Evolutionary conservation across 1,140 invertebrate species (phyloP).

Genomic region (Drosophila grimshawi): DNA sequence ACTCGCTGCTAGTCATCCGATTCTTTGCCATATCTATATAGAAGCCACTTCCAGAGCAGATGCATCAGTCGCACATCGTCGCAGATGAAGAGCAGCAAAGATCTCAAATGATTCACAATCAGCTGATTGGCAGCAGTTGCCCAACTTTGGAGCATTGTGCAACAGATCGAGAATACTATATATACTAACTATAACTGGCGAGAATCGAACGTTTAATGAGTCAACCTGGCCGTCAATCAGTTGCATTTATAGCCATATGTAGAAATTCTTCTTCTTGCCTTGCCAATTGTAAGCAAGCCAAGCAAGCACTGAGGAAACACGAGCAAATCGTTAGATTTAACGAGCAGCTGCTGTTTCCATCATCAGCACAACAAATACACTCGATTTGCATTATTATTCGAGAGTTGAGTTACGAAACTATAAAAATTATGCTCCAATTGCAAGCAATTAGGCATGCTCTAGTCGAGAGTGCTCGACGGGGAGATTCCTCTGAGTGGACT

Average conservation of each 20-base stretch:
- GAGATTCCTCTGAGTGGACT: no score
- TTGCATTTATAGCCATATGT: constrained; percentile 21
- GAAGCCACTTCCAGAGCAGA: constrained; percentile 39
- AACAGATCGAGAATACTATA: not conserved
- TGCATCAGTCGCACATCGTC: constrained; percentile 42
- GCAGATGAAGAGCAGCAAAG: constrained; percentile 30
- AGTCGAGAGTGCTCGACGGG: no score
- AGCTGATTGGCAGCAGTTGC: constrained; percentile 39
- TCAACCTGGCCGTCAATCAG: not conserved
- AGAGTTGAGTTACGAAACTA: no score
- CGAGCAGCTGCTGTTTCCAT: constrained; percentile 41
- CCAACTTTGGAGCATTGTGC: constrained; percentile 7
- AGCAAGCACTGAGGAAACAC: not conserved
- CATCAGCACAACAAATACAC: not conserved
- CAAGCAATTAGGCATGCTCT: no score
- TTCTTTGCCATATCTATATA: constrained; percentile 14
- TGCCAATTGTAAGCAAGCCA: no score
- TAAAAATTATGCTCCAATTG: no score
- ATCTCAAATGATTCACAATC: constrained; percentile 34
- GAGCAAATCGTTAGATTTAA: constrained; percentile 29
- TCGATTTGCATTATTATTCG: no score
- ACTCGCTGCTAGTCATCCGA: not conserved
- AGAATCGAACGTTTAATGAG: constrained; percentile 5
- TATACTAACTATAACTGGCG: not conserved
- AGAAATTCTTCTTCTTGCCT: not conserved